phyloP scores from a whole-genome alignment of 2,888 invertebrate species.

The Aquatica leii region DNA sequence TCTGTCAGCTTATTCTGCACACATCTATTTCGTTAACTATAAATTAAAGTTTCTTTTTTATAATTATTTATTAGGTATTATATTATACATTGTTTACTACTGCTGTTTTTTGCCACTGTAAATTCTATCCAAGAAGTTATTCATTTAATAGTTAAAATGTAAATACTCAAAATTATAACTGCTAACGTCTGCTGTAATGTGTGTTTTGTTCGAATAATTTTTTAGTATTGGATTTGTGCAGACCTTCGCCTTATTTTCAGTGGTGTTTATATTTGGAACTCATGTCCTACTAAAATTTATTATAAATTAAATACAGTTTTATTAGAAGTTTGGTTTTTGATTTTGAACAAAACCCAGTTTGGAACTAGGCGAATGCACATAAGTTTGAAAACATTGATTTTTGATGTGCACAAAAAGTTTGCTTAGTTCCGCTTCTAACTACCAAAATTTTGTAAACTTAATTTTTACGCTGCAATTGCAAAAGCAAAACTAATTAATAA shows the following conservation, averaged over 20 bases:
- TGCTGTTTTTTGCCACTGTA: slow-evolving; percentile 25
- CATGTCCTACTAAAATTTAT: slow-evolving; percentile 33
- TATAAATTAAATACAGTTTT: slow-evolving; percentile 41
- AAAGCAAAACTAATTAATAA: too few relatives aligned
- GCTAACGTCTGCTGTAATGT: slow-evolving; percentile 15
- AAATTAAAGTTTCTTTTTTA: slow-evolving; percentile 20
- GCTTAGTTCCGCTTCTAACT: too few relatives aligned
- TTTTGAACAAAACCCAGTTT: too few relatives aligned
- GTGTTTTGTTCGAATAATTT: slow-evolving; percentile 13
- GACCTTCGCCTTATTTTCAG: slow-evolving; percentile 12
- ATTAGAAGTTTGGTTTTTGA: slow-evolving; percentile 22
- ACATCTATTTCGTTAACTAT: slow-evolving; percentile 18
- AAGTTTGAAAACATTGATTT: too few relatives aligned
- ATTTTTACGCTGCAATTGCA: too few relatives aligned
- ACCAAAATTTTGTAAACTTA: too few relatives aligned
- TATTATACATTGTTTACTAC: slow-evolving; percentile 21
- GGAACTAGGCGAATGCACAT: too few relatives aligned
- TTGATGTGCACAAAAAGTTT: too few relatives aligned
- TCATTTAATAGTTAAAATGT: slow-evolving; percentile 18
- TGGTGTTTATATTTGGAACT: slow-evolving; percentile 13
- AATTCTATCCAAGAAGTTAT: slow-evolving; percentile 16
- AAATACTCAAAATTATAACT: slow-evolving; percentile 15
- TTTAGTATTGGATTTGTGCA: slow-evolving; percentile 7
- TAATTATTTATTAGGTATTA: slow-evolving; percentile 26
- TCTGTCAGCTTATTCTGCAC: slow-evolving; percentile 28